Evolutionary conservation across 2,797 vertebrate genomes (phyloP), one percentile per base, ranked within the genome.

Genomic region (Australoheros facetus): DNA sequence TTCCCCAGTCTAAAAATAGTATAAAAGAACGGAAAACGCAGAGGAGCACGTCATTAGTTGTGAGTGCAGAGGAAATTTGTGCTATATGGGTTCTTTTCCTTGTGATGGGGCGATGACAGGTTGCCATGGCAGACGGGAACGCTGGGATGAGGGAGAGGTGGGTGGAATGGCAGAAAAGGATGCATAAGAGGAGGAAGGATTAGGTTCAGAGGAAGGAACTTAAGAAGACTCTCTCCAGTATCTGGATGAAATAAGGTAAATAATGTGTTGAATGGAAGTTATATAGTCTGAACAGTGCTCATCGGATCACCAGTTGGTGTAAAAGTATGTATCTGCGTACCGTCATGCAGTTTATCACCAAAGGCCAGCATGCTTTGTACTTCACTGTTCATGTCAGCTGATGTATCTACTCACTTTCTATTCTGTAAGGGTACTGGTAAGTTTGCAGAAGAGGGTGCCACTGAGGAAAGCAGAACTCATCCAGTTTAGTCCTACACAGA

Each of bases 1-100:
- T 48, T 83, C 83, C 72, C 73, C 2, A 1, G 71, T 85, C 95
- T 96, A 95, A 96, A 93, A 92, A 96, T 95, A 96, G 93, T 79
- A 21, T 42, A 88, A 93, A 94, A 92, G 84, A 86, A 86, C 84
- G 79, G 85, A 90, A 95, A 94, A 91, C 77, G 9, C 77, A 60
- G 88, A 80, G 79, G 23, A 56, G 60, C 76, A 57, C 74, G 78
- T 89, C 91, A 91, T 69, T 82, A 83, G 82, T 71, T 77, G 77
- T 19, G 42, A 87, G 81, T 14, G 16, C 28, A n/a, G 71, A 53
- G 80, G 69, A 89, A 88, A 87, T 78, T 69, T 8, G 83, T 85
- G 88, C 62, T 85, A 91, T 84, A 91, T 90, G 82, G 91, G 62
- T 74, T 53, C 54, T 78, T 75, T 78, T 32, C 6, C 55, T 45